Percentiles rank a stretch among this genome's conserved stretches.
Conservation (phyloP, 2,113 vertebrate species). For the Camarhynchus parvulus region DNA sequence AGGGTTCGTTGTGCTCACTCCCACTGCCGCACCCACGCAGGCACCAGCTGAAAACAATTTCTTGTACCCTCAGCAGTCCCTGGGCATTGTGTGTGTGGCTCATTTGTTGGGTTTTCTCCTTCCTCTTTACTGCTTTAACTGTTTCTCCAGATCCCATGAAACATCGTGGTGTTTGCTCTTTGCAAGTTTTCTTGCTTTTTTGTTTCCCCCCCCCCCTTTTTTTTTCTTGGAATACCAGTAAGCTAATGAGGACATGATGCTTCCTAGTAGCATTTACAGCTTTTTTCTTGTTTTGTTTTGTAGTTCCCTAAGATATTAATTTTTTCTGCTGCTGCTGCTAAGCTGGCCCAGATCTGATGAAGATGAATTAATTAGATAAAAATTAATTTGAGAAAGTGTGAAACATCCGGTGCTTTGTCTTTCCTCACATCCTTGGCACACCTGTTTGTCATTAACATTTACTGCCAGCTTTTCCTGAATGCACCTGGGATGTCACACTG, state of each 20-base stretch:
- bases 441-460: not conserved
- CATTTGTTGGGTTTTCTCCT: not conserved
- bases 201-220: accelerated
- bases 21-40: not conserved
- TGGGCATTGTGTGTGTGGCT: not conserved
- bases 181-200: not conserved
- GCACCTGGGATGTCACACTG: not conserved
- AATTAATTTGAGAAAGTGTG: not conserved
- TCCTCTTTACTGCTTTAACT: not conserved
- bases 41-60: not conserved
- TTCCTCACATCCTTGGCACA: not conserved
- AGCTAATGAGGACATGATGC: not conserved
- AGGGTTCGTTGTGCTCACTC: not conserved
- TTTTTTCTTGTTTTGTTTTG: not conserved
- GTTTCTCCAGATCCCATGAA: not conserved
- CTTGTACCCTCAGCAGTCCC: not conserved
- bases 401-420: not conserved
- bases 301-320: not conserved
- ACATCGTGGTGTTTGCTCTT: not conserved
- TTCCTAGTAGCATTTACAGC: not conserved
- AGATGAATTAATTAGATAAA: slow-evolving; percentile 3
- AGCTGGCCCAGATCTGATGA: not conserved
- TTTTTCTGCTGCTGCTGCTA: not conserved
- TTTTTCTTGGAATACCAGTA: not conserved
- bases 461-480: not conserved